Percentiles rank a stretch among this genome's conserved stretches.
Conservation (phyloP, 2,888 invertebrate species). For the Argyresthia albistria region DNA sequence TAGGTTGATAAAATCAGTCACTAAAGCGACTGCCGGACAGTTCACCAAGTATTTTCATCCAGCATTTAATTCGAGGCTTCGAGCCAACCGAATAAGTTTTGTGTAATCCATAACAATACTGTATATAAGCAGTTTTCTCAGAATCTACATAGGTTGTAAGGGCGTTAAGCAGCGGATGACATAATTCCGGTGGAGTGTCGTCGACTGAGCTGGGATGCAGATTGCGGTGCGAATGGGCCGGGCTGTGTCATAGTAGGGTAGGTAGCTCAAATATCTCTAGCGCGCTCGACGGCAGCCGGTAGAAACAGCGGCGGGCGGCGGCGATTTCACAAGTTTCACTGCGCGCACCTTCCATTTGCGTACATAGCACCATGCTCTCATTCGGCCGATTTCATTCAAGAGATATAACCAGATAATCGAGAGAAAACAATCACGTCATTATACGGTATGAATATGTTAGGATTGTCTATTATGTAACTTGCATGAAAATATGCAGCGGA, state of each 20-base stretch:
- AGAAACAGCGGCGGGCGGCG: constrained; percentile 4
- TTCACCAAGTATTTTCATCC: too few species aligned
- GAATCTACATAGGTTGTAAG: neutral
- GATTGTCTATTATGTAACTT: neutral
- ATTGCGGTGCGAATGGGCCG: too few species aligned
- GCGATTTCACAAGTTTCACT: constrained; percentile 18
- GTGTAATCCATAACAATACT: too few species aligned
- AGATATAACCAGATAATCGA: neutral
- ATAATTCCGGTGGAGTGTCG: constrained; percentile 9
- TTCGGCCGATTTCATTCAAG: neutral
- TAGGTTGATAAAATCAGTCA: too few species aligned
- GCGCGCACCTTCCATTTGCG: constrained; percentile 11
- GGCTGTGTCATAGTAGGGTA: too few species aligned
- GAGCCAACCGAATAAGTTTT: too few species aligned
- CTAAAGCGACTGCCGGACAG: too few species aligned
- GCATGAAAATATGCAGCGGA: neutral
- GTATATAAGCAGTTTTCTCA: neutral
- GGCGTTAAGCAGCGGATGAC: constrained; percentile 6
- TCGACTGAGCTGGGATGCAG: too few species aligned
- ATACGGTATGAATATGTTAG: too few species aligned
- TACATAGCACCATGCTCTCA: constrained; percentile 7
- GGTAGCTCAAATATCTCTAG: too few species aligned
- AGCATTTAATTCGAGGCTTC: too few species aligned
- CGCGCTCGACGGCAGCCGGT: neutral
- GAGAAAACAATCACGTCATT: neutral